A percentile compares a stretch with the other conserved stretches of the same genome.
phyloP scores from a whole-genome alignment of 2,797 vertebrate genomes.

The Falco peregrinus region DNA sequence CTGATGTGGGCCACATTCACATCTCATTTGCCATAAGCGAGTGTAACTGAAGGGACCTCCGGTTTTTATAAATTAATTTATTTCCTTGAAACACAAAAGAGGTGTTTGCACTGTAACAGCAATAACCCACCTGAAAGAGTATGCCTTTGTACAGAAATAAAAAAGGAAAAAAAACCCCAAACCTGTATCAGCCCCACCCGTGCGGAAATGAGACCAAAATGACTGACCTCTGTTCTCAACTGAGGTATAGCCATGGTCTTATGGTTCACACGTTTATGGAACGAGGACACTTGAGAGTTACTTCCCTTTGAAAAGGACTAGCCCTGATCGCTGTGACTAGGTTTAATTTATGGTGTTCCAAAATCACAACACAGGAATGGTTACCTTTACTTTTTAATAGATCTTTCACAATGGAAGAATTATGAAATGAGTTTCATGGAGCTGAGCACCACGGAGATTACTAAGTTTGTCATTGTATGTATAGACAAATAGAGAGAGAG shows the following conservation, averaged over 20 bases:
- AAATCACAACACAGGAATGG: constrained; percentile 11
- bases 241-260: neutral
- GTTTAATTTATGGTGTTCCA: neutral
- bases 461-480: constrained; percentile 16
- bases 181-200: neutral
- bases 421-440: constrained; percentile 49
- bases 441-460: constrained; percentile 23
- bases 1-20: neutral
- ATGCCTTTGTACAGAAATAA: neutral
- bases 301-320: constrained; percentile 52
- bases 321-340: constrained; percentile 17
- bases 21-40: neutral
- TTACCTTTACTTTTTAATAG: constrained; percentile 33
- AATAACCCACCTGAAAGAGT: neutral
- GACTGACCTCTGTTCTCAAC: neutral
- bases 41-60: neutral
- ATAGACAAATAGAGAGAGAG: neutral
- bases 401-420: constrained; percentile 38
- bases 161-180: neutral
- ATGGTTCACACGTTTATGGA: constrained; percentile 9
- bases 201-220: constrained; percentile 29
- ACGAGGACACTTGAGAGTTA: constrained; percentile 16
- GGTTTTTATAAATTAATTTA: neutral
- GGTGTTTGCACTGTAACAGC: neutral
- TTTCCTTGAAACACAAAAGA: neutral